Conservation (phyloP, 2,797 vertebrate genomes). For the Crocidura indochinensis region DNA sequence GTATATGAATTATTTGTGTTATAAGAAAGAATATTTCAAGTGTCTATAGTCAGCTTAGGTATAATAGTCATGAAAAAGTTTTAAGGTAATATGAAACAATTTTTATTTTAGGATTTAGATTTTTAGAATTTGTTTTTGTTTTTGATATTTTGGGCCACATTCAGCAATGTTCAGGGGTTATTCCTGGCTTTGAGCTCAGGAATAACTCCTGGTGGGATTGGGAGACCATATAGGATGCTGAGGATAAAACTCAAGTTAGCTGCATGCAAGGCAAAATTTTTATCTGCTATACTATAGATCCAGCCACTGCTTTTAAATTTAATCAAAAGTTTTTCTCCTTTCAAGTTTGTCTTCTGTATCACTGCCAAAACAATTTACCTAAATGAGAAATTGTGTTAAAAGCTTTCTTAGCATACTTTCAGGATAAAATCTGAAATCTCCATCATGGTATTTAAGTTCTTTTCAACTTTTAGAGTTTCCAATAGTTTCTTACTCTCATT, state of each 20-base stretch:
- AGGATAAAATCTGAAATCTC: constrained; percentile 30
- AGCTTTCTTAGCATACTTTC: constrained; percentile 20
- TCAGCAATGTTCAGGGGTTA: no score
- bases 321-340: constrained; percentile 18
- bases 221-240: no score
- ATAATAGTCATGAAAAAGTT: constrained; percentile 40
- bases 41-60: not conserved
- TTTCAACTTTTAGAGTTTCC: constrained; percentile 27
- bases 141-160: no score
- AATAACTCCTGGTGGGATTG: no score
- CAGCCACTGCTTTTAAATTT: constrained; percentile 50
- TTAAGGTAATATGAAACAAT: constrained; percentile 31
- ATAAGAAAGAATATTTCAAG: constrained; percentile 29
- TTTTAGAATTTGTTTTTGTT: no score
- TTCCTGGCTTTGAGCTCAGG: no score
- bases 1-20: constrained; percentile 42
- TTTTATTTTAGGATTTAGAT: constrained; percentile 39
- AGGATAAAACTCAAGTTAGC: no score
- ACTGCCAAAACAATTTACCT: constrained; percentile 44
- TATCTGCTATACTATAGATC: no score
- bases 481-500: not conserved
- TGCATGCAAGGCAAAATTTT: no score
- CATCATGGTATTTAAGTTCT: not conserved
- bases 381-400: constrained; percentile 63
- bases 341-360: constrained; percentile 32